Base-by-base conservation (phyloP, 2,797 vertebrate species). In the Botia almorhae region DNA sequence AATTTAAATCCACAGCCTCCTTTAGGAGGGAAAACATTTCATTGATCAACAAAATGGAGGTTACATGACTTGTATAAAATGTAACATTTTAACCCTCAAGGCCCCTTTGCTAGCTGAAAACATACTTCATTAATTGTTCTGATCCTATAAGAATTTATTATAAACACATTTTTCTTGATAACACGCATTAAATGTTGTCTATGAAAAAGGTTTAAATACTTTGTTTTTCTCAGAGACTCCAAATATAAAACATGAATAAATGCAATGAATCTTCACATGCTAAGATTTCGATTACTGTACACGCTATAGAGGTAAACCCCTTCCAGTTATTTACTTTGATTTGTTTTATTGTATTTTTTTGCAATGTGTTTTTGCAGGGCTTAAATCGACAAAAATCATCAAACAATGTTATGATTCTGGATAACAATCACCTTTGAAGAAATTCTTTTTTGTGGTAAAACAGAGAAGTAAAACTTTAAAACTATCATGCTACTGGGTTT, bases 21-120 rank as follows among this genome's bases (percentile, higher is more conserved):
- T 53, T 76, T 65, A 19, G 26, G 64, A 29, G 36, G 51, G 36
- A 77, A 69, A 65, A 60, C 17, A 60, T 60, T 48, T 77, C 39
- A 77, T 56, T 58, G 23, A 33, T 77, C 51, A 56, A 68, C 74
- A 19, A 39, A 50, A 74, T 39, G 56, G 16, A 53, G 2, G 11
- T 51, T 12, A n/a, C 26, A 53, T 65, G n/a, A 53, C 14, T 65
- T 53, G 21, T 58, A 36, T 55, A 4, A 39, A 77, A 60, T 10
- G 7, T 1, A 76, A 76, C 26, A 39, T 11, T n/a, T 53, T 75
- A 64, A 75, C 26, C 46, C 46, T 64, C 0, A 16, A 68, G 63
- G 33, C 5, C 21, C 48, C 13, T 56, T 53, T 29, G 48, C 48
- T 56, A 16, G 12, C 48, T 51, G 14, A 46, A 69, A 69, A 21